Evolutionary conservation across 2,888 invertebrate genomes (phyloP), one percentile per base, ranked within the genome.

Genomic region (Oegoconia quadripuncta): DNA sequence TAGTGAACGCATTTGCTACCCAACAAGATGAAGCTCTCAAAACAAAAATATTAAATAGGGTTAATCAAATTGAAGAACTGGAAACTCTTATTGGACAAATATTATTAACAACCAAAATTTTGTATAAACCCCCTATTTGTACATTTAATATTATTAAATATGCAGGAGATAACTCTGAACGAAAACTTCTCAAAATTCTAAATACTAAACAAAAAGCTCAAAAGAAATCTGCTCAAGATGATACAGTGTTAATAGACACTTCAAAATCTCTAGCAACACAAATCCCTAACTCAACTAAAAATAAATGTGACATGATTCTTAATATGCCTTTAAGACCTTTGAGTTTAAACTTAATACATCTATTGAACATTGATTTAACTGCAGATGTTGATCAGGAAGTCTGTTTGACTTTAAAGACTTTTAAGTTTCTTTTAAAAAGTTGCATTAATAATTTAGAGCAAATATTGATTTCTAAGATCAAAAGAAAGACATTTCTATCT

Each of bases 1-100:
- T 93, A 12, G 88, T 95, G 0, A 93, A 92, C 62, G 93, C 92
- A 4, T 95, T 94, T 78, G 89, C 93, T 2, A 84, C 87, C 0
- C 92, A 94, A 73, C 83, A 88, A 47, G 88, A 89, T 65, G 64
- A 68, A 13, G 75, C 74, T 36, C 69, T 92, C 28, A 89, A 90
- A 41, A 66, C 73, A 14, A 92, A 92, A 76, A 90, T 92, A 30
- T 60, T 89, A 13, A 67, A 61, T 28, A 75, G 88, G 49, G 55
- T 88, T 27, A 32, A 71, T 15, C 73, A 81, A 47, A 60, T 84
- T 42, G 74, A 78, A 48, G 70, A 81, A 41, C 42, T 87, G 30
- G 86, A 88, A 65, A 59, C 41, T 23, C 35, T 68, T 1, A 71
- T 84, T 36, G 62, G 51, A 22, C 64, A 76, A 46, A 72, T 84